Evolutionary conservation across 2,113 vertebrate species (phyloP), one percentile per base, ranked within the genome.

Genomic region (Plestiodon gilberti): DNA sequence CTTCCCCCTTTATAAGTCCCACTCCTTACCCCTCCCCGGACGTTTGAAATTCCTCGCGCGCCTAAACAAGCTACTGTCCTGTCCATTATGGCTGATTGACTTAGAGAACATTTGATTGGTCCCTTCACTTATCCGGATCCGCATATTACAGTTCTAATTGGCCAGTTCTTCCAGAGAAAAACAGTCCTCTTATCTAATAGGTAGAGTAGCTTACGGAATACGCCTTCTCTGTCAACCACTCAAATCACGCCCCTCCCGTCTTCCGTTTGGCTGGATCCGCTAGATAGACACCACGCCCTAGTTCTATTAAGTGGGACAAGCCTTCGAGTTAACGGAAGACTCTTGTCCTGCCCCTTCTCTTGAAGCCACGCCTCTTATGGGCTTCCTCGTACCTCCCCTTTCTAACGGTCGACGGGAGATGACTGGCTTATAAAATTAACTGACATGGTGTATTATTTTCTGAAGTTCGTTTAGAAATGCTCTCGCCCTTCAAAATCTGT

Each of bases 41-140:
- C 61, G 81, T 90, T 81, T 87, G 90, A 91, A 91, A 87, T 84
- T 89, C 82, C 88, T 89, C 62, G 82, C 88, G 88, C 88, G 88
- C 82, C 90, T 70, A 59, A 81, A 61, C n/a, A 14, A 40, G 64
- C 30, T 2, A 10, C 64, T 6, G 15, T 7, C 61, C 43, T 57
- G 25, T 43, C 74, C 7, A 43, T 83, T 48, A 62, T 40, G 11
- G 22, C 80, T 35, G 52, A 61, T 8, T 59, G 35, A 30, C 13
- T 4, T 40, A 22, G 13, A 22, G 0, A 20, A 1, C 25, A 35
- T 2, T 38, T 35, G 38, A 87, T 87, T 87, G 85, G 85, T 8
- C 59, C 18, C n/a, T 40, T 43, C 23, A 2, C 9, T 28, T 30
- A 28, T 1, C 30, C 30, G 69, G 22, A 11, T 25, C 15, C 3